These are phyloP conservation scores for Parthenolecanium corni DNA, from an alignment of 2,888 invertebrate species.

Conservation along the genomic window DNA sequence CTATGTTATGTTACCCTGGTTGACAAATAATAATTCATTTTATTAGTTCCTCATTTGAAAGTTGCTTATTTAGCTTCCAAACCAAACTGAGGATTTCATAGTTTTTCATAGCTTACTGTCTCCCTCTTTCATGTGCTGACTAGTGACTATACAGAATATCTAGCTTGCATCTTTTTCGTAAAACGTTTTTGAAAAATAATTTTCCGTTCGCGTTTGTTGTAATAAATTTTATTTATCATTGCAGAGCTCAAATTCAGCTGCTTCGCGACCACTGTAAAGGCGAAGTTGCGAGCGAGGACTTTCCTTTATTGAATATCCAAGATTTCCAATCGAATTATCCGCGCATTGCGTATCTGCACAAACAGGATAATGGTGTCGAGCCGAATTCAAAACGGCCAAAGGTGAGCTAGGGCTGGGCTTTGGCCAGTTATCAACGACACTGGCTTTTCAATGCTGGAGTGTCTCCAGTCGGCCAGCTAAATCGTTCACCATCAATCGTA, in stretches of 20 bases:
- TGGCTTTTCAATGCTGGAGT: conserved; percentile 23
- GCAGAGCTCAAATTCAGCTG: conserved; percentile 10
- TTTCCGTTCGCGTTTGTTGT: too few species aligned
- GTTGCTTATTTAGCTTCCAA: too few species aligned
- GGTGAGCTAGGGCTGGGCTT: conserved; percentile 17
- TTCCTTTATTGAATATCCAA: conserved; percentile 1
- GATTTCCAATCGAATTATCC: background rate
- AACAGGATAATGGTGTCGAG: background rate
- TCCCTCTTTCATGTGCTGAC: too few species aligned
- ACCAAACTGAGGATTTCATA: too few species aligned
- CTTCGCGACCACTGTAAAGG: background rate
- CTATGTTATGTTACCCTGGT: too few species aligned
- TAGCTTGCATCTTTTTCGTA: too few species aligned
- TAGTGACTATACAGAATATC: too few species aligned
- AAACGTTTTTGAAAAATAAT: too few species aligned
- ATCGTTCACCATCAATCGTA: background rate
- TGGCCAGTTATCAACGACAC: conserved; percentile 15
- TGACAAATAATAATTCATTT: too few species aligned
- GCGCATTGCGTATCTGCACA: background rate
- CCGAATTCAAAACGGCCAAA: conserved; percentile 6
- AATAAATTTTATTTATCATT: background rate
- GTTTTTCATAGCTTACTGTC: too few species aligned
- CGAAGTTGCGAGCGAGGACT: background rate
- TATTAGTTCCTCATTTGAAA: too few species aligned
- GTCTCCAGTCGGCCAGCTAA: conserved; percentile 12